Base-by-base conservation (phyloP, 2,888 invertebrate genomes). In the Steinernema carpocapsae region DNA sequence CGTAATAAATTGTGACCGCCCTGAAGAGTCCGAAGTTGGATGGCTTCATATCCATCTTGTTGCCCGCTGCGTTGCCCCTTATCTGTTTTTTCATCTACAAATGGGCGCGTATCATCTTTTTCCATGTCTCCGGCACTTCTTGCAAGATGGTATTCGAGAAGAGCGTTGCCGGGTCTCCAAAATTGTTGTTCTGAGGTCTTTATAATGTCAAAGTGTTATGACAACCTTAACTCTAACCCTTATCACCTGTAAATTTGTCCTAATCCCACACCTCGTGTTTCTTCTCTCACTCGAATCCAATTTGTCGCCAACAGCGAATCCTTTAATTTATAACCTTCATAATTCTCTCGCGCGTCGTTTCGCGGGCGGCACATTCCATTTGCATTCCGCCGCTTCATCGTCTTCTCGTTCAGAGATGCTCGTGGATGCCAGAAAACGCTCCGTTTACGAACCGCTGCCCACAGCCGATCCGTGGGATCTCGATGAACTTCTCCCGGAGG, bases 401-500 rank as follows among this genome's bases (percentile, higher is more conserved):
- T 48, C 19, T 26, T 22, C 56, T 29, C 64, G 1, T 29, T 29
- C 10, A 29, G 48, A 12, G 14, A 64, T 64, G 64, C 64, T 64
- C 64, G 64, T 64, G 32, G 64, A 64, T 17, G 4, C 1, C 64
- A 26, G 64, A 12, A 64, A 64, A 37, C 64, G 64, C 64, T 64
- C 64, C 32, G 64, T 64, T 29, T 64, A 64, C 64, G 64, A 64
- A 29, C 64, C 64, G 17, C 64, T 64, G 29, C 64, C 64, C 17
- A 17, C 64, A 32, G 37, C 64, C 17, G 64, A 85, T 82, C 84
- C 85, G 48, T 85, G 85, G 85, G 83, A 81, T 71, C 76, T 85
- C 51, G 83, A 84, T 74, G 81, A 84, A 64, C 73, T 85, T 24
- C 79, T 85, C 22, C 78, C 80, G 42, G 83, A 84, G 4, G 84